Base-by-base conservation (phyloP, 1,140 invertebrate species). In the Psilanteris sp. region DNA sequence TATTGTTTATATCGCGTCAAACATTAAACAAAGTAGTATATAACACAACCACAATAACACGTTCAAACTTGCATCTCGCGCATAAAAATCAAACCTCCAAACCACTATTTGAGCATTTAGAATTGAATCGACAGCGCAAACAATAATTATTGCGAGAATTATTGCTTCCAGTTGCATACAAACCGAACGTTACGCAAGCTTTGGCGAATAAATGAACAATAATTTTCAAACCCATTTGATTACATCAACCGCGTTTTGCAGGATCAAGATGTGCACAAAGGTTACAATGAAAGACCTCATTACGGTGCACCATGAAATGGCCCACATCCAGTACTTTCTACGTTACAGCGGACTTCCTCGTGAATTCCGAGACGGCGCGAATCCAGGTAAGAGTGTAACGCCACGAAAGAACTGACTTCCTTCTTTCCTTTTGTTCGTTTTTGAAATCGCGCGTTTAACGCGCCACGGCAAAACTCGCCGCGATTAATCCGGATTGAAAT, bases 221-320 rank as follows among this genome's bases (percentile, higher is more conserved):
- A 27, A 32, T 67, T 39, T 32, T 11, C 39, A 5, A 20, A 5
- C n/a, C n/a, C n/a, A n/a, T n/a, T n/a, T 20, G 18, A 20, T 43
- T 34, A 61, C 14, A 10, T 24, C 15, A 24, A 29, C 15, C 14
- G n/a, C 34, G 18, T 52, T 43, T 91, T 91, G 68, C 87, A 96
- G 97, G 62, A 97, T 99, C 41, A 99, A 98, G 89, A 96, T 97
- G 94, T 99, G 97, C 83, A 96, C 96, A 0, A 92, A 94, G 57
- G 91, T 97, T 1, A 96, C 92, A 48, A 94, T 96, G 91, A 93
- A 94, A 52, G 95, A 97, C 85, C 88, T 98, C 26, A 92, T 97
- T 43, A 97, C 95, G 0, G 93, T 94, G 15, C 97, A 98, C 82
- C 97, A 98, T 80, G 96, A 98, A 88, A 93, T 97, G 94, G 95